Evolutionary conservation across 1,140 invertebrate genomes (phyloP), one percentile per base, ranked within the genome.

Genomic region (Diorhabda elongata): DNA sequence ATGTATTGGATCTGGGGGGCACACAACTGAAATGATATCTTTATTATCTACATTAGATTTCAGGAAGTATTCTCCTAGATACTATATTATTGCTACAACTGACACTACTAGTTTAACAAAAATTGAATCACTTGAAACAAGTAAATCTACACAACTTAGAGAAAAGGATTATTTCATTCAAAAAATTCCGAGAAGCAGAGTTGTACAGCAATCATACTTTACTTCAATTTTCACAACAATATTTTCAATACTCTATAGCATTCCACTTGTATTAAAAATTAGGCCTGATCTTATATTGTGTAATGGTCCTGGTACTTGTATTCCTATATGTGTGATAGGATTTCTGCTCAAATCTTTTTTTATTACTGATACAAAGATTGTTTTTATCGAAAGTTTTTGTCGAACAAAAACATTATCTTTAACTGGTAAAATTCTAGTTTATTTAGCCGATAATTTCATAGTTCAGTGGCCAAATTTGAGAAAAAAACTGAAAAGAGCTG

Each of bases 221-320:
- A 89, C 90, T 42, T 92, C 92, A 52, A 76, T 96, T 59, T 86
- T 89, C 68, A 93, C 90, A 43, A 97, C 94, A 9, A 11, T 94
- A 0, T 83, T 87, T 78, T 88, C 96, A 0, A 86, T 87, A 44
- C 68, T 92, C 0, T 83, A 84, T 74, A 87, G 88, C 66, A 78
- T 95, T 75, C 88, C 88, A 64, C 73, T 95, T n/a, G 79, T 96
- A 8, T 85, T 89, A 72, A 85, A 82, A 61, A 84, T 89, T 71
- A 85, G 83, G 69, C 95, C 95, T 41, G 86, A 94, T 77, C 76
- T 97, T 67, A 84, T 97, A 67, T 79, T 98, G 2, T 94, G 93
- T 77, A 99, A 98, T 85, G 97, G 97, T 1, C 97, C 97, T 64
- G 97, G 96, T 42, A 98, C 95, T 4, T 98, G 96, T 82, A 86